Evolutionary conservation across 2,888 invertebrate species (phyloP).

Genomic region (Clepsis dumicolana): DNA sequence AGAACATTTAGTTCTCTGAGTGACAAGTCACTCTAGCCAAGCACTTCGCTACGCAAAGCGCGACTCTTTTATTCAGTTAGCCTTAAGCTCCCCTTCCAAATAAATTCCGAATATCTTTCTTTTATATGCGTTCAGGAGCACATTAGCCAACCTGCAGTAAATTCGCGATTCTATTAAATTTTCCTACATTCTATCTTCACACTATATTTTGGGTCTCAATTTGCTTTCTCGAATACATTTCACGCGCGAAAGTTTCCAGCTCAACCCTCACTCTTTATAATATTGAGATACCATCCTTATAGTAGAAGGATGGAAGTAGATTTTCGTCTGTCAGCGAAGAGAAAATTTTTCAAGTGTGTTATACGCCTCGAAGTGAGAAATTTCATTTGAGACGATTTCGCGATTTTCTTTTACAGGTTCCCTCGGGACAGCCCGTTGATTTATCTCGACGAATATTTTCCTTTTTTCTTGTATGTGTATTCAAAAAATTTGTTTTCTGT

Average conservation of each 20-base stretch:
- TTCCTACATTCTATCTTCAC: slow-evolving; percentile 44
- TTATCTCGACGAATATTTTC: slow-evolving; percentile 66
- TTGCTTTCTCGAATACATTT: slow-evolving; percentile 75
- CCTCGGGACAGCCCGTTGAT: slow-evolving; percentile 73
- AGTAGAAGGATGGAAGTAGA: slow-evolving; percentile 33
- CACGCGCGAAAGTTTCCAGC: slow-evolving; percentile 65
- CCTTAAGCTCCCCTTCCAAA: not conserved
- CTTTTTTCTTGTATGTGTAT: slow-evolving; percentile 56
- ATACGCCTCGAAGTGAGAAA: slow-evolving; percentile 75
- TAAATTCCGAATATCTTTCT: slow-evolving; percentile 16
- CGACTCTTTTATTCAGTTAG: not conserved
- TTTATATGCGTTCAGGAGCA: slow-evolving; percentile 10
- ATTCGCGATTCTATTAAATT: slow-evolving; percentile 38
- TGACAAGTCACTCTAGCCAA: no score
- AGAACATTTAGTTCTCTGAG: no score
- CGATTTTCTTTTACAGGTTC: slow-evolving; percentile 71
- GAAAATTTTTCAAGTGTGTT: slow-evolving; percentile 64
- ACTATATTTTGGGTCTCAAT: slow-evolving; percentile 75
- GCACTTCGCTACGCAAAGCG: not conserved
- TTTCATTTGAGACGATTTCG: slow-evolving; percentile 83
- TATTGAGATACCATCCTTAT: slow-evolving; percentile 48
- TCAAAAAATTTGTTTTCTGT: slow-evolving; percentile 48
- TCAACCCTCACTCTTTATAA: slow-evolving; percentile 47
- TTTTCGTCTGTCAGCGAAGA: slow-evolving; percentile 43
- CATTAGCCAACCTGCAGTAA: slow-evolving; percentile 39